A percentile compares a stretch with the other conserved stretches of the same genome.
These are phyloP conservation scores for Hylaeus anthracinus DNA, from an alignment of 1,140 invertebrate genomes.

Conservation along the genomic window DNA sequence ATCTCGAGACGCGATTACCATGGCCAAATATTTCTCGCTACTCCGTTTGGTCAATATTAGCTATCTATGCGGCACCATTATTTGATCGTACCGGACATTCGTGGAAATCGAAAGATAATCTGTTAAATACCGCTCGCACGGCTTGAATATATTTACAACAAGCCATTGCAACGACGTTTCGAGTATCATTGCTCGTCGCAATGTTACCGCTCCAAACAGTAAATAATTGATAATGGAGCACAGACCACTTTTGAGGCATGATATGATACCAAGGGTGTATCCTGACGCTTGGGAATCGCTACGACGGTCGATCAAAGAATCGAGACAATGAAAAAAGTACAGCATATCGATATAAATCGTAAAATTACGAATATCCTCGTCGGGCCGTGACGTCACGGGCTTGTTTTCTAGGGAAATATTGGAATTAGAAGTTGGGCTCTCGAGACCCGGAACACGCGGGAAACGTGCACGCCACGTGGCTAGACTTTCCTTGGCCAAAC, in stretches of 20 bases:
- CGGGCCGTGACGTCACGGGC: neutral
- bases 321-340: no score
- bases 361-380: neutral
- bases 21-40: constrained; percentile 51
- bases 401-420: constrained; percentile 43
- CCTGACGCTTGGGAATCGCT: no score
- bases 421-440: constrained; percentile 10
- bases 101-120: constrained; percentile 34
- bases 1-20: constrained; percentile 50
- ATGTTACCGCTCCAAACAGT: no score
- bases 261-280: no score
- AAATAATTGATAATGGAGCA: no score
- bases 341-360: no score
- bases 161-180: neutral
- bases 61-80: constrained; percentile 22
- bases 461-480: constrained; percentile 57
- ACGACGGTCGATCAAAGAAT: no score
- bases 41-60: constrained; percentile 44
- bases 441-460: neutral
- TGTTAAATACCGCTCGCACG: neutral
- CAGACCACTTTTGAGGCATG: no score
- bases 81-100: constrained; percentile 34
- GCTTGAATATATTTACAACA: neutral
- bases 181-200: no score
- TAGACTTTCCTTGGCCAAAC: constrained; percentile 53